phyloP scores from a whole-genome alignment of 2,888 invertebrate genomes.

The Coelogynopora nodosa region DNA sequence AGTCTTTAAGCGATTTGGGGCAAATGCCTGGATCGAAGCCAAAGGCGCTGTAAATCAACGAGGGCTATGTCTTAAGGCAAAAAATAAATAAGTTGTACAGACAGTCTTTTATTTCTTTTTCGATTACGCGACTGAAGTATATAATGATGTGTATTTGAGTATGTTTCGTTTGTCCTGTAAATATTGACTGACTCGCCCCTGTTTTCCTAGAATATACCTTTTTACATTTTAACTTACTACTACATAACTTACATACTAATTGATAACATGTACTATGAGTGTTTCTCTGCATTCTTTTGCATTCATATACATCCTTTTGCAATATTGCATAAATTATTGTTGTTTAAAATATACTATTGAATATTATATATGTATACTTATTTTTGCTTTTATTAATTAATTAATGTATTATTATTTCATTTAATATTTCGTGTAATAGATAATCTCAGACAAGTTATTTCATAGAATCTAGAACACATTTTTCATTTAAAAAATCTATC shows the following conservation, averaged over 20 bases:
- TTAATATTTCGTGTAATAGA: not conserved
- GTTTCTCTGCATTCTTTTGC: not conserved
- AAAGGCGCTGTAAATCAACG: not conserved
- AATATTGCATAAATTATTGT: not conserved
- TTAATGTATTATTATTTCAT: not conserved
- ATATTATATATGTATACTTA: not conserved
- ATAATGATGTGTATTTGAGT: not conserved
- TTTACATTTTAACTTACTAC: not conserved
- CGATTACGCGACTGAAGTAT: not conserved
- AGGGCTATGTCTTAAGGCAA: not conserved
- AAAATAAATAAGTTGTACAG: not conserved
- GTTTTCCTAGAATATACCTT: not conserved
- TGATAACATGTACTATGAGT: not conserved
- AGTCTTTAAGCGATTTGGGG: conserved; percentile 6
- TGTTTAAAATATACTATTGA: not conserved
- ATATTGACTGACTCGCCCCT: not conserved
- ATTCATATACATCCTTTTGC: not conserved
- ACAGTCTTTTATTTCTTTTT: not conserved
- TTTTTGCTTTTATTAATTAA: not conserved
- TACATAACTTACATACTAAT: not conserved
- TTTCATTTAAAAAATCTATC: not conserved
- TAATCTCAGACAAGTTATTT: not conserved
- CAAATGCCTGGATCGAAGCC: conserved; percentile 1
- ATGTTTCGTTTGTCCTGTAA: not conserved
- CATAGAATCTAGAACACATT: not conserved